Base-by-base conservation (phyloP, 2,797 vertebrate species). In the Adelosebastes latens region DNA sequence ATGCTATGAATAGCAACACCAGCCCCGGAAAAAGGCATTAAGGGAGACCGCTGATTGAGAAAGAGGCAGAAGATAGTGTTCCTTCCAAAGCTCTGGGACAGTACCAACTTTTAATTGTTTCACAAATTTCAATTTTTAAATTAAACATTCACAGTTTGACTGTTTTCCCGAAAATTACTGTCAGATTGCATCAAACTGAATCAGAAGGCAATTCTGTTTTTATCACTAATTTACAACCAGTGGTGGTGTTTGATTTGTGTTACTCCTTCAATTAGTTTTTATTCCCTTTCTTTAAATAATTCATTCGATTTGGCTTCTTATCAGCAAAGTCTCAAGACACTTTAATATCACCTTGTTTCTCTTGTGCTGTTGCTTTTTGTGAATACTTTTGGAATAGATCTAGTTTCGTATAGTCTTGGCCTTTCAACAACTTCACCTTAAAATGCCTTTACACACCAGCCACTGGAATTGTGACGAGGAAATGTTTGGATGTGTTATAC, bases 1-100 rank as follows among this genome's bases (percentile, higher is more conserved):
- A 79, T 46, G 82, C 83, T 77, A 80, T 82, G 83, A 90, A 92
- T 88, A 90, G 87, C 80, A 91, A 88, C 81, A 22, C 62, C 62
- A 60, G 79, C 46, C 42, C 0, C 8, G 24, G 14, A 52, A 42
- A 29, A 87, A 39, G 34, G 55, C 70, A 67, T 56, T 61, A 67
- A 75, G 69, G 59, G 75, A 79, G 61, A 14, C 66, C 1, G 8
- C 27, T 56, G 74, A 86, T 61, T 79, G 42, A 68, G 53, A 72
- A 79, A 18, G 24, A 80, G 53, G 34, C 20, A 64, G 58, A 49
- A 78, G 82, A 86, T 81, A 72, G 77, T 46, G 60, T 32, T 80
- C 63, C 39, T 73, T 73, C 65, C 42, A 31, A 77, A 74, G 62
- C 64, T 85, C 16, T 53, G 74, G 72, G 71, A 81, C 61, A 16